phyloP scores from a whole-genome alignment of 1,140 invertebrate genomes.

The Aphelenchoides besseyi region DNA sequence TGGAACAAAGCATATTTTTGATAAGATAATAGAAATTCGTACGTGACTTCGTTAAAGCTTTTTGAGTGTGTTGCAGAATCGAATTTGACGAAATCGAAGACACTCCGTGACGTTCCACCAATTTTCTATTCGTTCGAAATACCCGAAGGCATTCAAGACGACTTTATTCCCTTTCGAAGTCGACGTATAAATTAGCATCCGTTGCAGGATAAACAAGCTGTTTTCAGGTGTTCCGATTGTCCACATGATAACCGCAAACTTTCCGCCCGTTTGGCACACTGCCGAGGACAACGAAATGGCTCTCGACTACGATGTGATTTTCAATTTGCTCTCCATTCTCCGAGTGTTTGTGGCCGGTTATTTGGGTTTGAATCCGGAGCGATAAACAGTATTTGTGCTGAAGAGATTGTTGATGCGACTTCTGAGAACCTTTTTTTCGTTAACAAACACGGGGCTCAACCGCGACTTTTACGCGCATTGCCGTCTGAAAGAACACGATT shows the following conservation, averaged over 20 bases:
- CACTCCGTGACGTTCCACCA: conserved; percentile 43
- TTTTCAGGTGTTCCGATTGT: conserved; percentile 57
- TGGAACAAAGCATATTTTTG: conserved; percentile 69
- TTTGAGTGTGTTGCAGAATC: conserved; percentile 33
- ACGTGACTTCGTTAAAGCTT: conserved; percentile 17
- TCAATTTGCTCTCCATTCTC: conserved; percentile 52
- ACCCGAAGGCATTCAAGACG: conserved; percentile 77
- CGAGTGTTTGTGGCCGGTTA: conserved; percentile 56
- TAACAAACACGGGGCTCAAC: no score
- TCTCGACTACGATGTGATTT: conserved; percentile 52
- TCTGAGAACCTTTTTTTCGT: no score
- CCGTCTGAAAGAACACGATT: no score
- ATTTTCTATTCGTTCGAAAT: conserved; percentile 43
- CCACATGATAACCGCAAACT: conserved; percentile 55
- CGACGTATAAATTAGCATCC: conserved; percentile 67
- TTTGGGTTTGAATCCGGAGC: conserved; percentile 42
- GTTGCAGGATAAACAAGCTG: not conserved
- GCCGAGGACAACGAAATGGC: conserved; percentile 47
- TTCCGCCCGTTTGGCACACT: conserved; percentile 58
- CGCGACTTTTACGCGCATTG: no score
- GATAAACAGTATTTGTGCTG: no score
- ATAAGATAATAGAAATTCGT: conserved; percentile 65
- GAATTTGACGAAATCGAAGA: conserved; percentile 31
- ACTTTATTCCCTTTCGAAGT: conserved; percentile 86
- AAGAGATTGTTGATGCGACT: no score